Evolutionary conservation across 2,113 vertebrate genomes (phyloP), one percentile per base, ranked within the genome.

Genomic region (Phycodurus eques): DNA sequence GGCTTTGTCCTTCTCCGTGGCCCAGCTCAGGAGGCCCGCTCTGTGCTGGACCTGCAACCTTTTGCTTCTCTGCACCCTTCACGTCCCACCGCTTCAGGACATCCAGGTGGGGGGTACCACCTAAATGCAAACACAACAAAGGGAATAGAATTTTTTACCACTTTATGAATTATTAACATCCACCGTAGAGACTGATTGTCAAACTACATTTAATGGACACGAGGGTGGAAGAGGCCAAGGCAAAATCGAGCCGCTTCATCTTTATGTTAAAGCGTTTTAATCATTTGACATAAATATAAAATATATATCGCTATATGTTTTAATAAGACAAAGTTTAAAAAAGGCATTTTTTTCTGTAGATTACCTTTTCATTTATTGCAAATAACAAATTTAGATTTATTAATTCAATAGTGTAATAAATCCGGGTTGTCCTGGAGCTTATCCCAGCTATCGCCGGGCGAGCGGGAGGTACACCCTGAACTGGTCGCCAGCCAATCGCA

Each of bases 1-100:
- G 59, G 31, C 72, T n/a, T 57, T 96, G 74, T 94, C 94, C 0
- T 98, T 96, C 80, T 84, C 85, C 7, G 93, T 96, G 77, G 95
- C 96, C 71, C 95, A 94, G 75, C 90, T 97, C 74, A 91, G 84
- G 78, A 94, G 89, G 10, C 87, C 93, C 0, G 5, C 85, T 63
- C 76, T 98, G 53, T 94, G 93, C 0, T 99, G 98, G 98, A 53
- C 92, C 49, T 95, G 93, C 62, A 93, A 94, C 49, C 89, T 97
- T 64, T 60, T 95, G 63, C 88, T 98, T 70, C 93, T 99, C 1
- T 93, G 89, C 68, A 95, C 94, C 0, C 88, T 97, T 51, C 93
- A 93, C 70, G 80, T 96, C 70, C 88, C 92, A n/a, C 80, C 89
- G 2, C 79, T 96, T 74, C 95, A 96, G 85, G 93, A 97, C 72